Percentiles rank a stretch among this genome's conserved stretches.
These are phyloP conservation scores for Erebia epiphron DNA, from an alignment of 2,888 invertebrate genomes.

Conservation along the genomic window DNA sequence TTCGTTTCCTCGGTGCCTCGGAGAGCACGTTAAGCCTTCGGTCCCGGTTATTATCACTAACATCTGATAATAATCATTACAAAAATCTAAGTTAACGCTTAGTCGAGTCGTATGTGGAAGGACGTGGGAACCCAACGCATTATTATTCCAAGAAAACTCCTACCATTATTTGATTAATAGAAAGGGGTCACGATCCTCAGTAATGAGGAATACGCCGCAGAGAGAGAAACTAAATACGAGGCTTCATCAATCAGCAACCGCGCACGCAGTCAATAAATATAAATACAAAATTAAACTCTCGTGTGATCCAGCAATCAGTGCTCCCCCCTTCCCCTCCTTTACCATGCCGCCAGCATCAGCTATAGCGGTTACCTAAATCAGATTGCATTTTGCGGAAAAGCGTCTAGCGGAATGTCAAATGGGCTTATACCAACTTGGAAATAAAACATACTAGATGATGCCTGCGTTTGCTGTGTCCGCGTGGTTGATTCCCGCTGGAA, in stretches of 20 bases:
- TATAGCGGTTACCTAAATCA: conserved; percentile 48
- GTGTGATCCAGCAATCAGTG: conserved; percentile 24
- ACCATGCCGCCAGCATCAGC: conserved; percentile 51
- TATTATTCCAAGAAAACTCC: no score
- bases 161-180: no score
- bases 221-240: neutral
- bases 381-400: conserved; percentile 49
- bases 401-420: conserved; percentile 47
- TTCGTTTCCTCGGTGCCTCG: no score
- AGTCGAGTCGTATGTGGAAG: no score
- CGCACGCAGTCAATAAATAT: conserved; percentile 9
- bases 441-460: neutral
- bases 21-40: no score
- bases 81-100: no score
- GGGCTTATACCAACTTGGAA: conserved; percentile 13
- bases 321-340: conserved; percentile 37
- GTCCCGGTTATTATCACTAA: no score
- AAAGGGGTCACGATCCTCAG: no score
- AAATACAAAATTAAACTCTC: conserved; percentile 26
- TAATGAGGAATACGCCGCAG: no score
- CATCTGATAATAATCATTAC: no score
- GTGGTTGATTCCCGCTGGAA: no score
- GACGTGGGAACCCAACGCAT: no score
- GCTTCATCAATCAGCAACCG: conserved; percentile 4
- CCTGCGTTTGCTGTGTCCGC: neutral